These are phyloP conservation scores for Sinonovacula constricta DNA, from an alignment of 1,140 invertebrate species.

Conservation along the genomic window DNA sequence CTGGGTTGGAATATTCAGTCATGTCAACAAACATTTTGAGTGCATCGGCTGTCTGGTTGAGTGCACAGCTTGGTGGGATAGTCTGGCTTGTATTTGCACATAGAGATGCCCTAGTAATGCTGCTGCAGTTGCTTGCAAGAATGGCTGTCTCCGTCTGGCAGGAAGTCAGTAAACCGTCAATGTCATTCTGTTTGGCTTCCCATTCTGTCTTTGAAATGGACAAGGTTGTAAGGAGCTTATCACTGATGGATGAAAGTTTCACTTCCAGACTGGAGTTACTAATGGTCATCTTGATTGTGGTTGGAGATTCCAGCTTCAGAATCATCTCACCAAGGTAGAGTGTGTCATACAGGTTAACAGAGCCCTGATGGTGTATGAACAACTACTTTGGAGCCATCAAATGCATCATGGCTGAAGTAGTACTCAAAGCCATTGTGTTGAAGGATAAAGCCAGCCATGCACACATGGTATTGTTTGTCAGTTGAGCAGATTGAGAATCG, in stretches of 20 bases:
- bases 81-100: conserved; percentile 18
- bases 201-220: conserved; percentile 32
- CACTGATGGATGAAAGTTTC: conserved; percentile 30
- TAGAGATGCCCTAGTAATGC: conserved; percentile 9
- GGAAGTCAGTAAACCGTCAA: conserved; percentile 23
- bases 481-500: conserved; percentile 42
- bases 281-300: conserved; percentile 38
- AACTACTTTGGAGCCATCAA: conserved; percentile 33
- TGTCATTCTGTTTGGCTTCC: not conserved
- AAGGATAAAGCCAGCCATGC: conserved; percentile 54
- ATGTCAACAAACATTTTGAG: conserved; percentile 10
- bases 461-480: conserved; percentile 17
- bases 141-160: conserved; percentile 43
- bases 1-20: conserved; percentile 3
- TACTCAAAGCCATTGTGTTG: conserved; percentile 37
- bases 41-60: conserved; percentile 24
- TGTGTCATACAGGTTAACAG: conserved; percentile 14
- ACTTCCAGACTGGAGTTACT: conserved; percentile 6
- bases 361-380: conserved; percentile 18
- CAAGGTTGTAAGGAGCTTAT: conserved; percentile 27
- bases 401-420: conserved; percentile 38
- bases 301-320: conserved; percentile 31
- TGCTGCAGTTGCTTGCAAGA: conserved; percentile 24
- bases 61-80: conserved; percentile 9
- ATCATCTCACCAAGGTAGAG: conserved; percentile 30